Evolutionary conservation across 2,113 vertebrate species (phyloP), one percentile per base, ranked within the genome.

Genomic region (Burhinus bistriatus): DNA sequence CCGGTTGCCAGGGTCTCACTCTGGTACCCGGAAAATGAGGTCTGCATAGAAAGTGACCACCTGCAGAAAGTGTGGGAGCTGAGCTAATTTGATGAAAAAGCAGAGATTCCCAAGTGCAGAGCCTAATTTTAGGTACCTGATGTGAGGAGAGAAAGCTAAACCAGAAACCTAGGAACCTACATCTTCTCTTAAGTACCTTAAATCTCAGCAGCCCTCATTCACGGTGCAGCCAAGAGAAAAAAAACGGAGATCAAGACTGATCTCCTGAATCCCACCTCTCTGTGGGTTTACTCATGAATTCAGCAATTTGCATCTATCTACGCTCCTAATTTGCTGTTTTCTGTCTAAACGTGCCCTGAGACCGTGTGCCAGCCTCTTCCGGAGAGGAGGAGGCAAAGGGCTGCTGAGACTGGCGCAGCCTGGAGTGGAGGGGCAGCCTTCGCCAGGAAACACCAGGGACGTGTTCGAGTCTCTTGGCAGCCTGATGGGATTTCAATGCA

Each of bases 311-410:
- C 11, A 26, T 70, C 12, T 38, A 5, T 25, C 32, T 49, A 0
- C 8, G 30, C 12, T 40, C 22, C 26, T n/a, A 11, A 80, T 89
- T 52, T 62, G 12, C 26, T 76, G 6, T 2, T 76, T 87, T 61
- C 38, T 73, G 7, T 8, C 58, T n/a, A 51, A 61, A 51, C 7
- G 27, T n/a, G 32, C 27, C 23, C 65, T 40, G 29, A 45, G 27
- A 29, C 4, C 1, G 0, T 6, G 8, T 61, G 40, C 19, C 69
- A 66, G 26, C 18, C 9, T 3, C 20, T 25, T 34, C 36, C 15
- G 61, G 27, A 42, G n/a, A 76, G 49, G 17, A 64, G 22, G 22
- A 58, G 36, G 40, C 29, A 51, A 54, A 75, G 55, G 19, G 13
- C 1, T 34, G 15, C 16, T 0, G 29, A 65, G 44, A 38, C 51